A percentile compares a stretch with the other conserved stretches of the same genome.
phyloP scores from a whole-genome alignment of 2,797 vertebrate species.

The Myotis findleyi region DNA sequence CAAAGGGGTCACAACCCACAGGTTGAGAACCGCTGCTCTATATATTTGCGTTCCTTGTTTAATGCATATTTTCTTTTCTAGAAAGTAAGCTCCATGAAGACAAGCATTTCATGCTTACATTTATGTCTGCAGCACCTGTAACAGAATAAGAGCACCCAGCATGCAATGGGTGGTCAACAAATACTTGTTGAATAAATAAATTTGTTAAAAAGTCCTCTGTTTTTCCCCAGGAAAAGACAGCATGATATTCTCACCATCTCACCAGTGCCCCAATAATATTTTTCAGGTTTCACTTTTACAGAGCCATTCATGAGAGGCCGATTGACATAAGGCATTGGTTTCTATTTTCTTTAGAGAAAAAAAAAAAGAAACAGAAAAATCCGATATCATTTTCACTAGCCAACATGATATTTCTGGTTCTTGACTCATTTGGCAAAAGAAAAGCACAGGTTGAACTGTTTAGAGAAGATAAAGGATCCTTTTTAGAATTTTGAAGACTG shows the following conservation, averaged over 20 bases:
- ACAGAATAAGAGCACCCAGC: not conserved
- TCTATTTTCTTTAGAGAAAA: conserved; percentile 57
- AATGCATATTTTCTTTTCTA: not conserved
- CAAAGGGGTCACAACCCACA: too few species aligned
- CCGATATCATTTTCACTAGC: conserved; percentile 51
- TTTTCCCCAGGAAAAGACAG: not conserved
- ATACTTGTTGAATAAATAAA: not conserved
- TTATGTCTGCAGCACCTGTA: not conserved
- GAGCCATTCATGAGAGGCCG: not conserved
- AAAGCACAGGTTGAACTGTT: conserved; percentile 74
- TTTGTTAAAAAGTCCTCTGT: not conserved
- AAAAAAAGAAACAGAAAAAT: not conserved
- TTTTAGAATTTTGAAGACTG: conserved; percentile 56
- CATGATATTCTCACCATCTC: not conserved
- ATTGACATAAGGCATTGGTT: not conserved
- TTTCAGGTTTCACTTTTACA: not conserved
- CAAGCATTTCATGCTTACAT: not conserved
- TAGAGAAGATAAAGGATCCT: conserved; percentile 70
- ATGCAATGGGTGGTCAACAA: not conserved
- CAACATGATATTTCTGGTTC: conserved; percentile 52
- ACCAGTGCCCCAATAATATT: not conserved
- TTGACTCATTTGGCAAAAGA: conserved; percentile 67
- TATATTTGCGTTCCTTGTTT: not conserved
- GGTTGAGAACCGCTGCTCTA: not conserved
- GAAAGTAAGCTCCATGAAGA: not conserved